phyloP scores from a whole-genome alignment of 2,888 invertebrate genomes.

The Leucophenga montana region DNA sequence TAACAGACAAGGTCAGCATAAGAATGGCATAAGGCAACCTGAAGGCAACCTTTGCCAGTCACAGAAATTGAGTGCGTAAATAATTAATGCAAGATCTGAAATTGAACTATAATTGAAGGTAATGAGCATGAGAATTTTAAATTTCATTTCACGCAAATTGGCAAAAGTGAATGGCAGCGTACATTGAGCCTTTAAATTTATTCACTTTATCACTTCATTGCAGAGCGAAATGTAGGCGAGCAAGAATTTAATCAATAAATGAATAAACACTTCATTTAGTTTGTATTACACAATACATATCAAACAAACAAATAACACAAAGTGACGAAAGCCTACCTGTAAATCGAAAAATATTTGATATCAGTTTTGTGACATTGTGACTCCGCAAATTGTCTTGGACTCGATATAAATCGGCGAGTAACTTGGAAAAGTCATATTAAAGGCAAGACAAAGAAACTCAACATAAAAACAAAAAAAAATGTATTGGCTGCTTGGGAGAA shows the following conservation, averaged over 20 bases:
- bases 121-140: conserved; percentile 32
- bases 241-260: too few species aligned
- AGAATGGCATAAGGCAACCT: not conserved
- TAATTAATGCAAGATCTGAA: conserved; percentile 44
- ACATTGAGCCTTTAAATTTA: conserved; percentile 43
- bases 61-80: conserved; percentile 28
- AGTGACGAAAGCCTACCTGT: too few species aligned
- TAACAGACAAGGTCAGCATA: not conserved
- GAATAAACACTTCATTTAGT: not conserved
- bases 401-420: too few species aligned
- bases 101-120: conserved; percentile 44
- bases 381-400: too few species aligned
- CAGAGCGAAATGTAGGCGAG: not conserved
- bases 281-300: too few species aligned
- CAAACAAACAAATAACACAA: too few species aligned
- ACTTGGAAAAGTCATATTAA: too few species aligned
- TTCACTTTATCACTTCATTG: conserved; percentile 30
- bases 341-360: too few species aligned
- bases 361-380: too few species aligned
- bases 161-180: not conserved
- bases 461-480: too few species aligned
- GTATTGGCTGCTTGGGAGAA: too few species aligned
- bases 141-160: conserved; percentile 38
- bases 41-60: not conserved
- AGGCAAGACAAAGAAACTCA: too few species aligned